Conservation (phyloP, 2,113 vertebrate genomes). For the Lycaon pictus region DNA sequence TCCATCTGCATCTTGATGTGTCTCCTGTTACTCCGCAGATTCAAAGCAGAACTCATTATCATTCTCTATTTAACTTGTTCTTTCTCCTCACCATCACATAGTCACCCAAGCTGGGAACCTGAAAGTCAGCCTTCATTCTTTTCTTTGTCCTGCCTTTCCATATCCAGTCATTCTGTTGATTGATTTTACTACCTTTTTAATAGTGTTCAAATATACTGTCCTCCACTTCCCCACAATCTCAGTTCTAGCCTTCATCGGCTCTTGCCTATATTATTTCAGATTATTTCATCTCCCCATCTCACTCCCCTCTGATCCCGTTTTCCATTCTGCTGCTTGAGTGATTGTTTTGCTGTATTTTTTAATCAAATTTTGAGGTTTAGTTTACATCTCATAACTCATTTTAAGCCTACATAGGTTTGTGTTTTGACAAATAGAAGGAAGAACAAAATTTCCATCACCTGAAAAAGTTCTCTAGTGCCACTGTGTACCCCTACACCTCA, state of each 20-base stretch:
- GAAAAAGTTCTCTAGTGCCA: neutral
- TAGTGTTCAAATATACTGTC: neutral
- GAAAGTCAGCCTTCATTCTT: neutral
- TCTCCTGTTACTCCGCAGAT: neutral
- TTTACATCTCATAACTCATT: neutral
- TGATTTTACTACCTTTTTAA: neutral
- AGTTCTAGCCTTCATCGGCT: neutral
- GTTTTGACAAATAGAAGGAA: neutral
- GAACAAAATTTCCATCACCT: neutral
- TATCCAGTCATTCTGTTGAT: neutral
- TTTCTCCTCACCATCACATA: neutral
- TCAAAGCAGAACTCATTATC: neutral
- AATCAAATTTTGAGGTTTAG: conserved; percentile 36
- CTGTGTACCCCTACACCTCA: neutral
- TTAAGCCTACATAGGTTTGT: conserved; percentile 3
- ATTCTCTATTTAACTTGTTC: neutral
- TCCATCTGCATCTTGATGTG: neutral
- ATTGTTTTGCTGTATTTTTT: neutral
- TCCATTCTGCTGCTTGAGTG: neutral
- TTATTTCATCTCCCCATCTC: neutral
- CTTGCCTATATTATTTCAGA: neutral
- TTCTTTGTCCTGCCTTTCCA: neutral
- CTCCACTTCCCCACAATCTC: neutral
- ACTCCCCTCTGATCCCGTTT: neutral
- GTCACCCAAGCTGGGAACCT: neutral